Conservation (phyloP, 1,140 invertebrate genomes). For the Apis laboriosa region DNA sequence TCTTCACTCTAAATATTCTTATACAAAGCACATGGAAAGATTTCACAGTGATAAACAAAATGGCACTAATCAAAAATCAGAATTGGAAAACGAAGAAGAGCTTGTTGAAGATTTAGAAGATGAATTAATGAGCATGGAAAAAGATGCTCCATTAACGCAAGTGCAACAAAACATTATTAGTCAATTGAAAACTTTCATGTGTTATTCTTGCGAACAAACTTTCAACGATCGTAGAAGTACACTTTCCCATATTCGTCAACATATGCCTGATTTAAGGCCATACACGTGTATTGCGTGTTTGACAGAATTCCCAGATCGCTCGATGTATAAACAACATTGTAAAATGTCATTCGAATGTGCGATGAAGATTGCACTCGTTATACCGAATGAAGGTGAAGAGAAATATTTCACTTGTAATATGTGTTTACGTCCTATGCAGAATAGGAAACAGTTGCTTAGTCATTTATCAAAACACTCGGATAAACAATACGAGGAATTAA, state of each 20-base stretch:
- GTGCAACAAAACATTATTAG: slow-evolving; percentile 78
- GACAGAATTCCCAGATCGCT: slow-evolving; percentile 75
- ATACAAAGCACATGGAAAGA: slow-evolving; percentile 72
- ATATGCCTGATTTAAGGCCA: slow-evolving; percentile 75
- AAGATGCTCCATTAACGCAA: slow-evolving; percentile 71
- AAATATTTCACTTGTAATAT: slow-evolving; percentile 80
- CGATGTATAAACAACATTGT: slow-evolving; percentile 76
- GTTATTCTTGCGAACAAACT: slow-evolving; percentile 72
- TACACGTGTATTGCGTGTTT: slow-evolving; percentile 79
- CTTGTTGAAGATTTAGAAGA: slow-evolving; percentile 68
- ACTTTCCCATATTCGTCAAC: slow-evolving; percentile 76
- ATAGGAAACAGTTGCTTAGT: slow-evolving; percentile 72
- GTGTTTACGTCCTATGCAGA: slow-evolving; percentile 73
- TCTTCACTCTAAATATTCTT: slow-evolving; percentile 75
- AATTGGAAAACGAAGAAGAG: slow-evolving; percentile 61
- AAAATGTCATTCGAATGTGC: slow-evolving; percentile 78
- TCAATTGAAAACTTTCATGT: slow-evolving; percentile 78
- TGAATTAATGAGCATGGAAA: slow-evolving; percentile 69
- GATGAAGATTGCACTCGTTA: slow-evolving; percentile 78
- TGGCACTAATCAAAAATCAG: slow-evolving; percentile 16
- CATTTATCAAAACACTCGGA: slow-evolving; percentile 75
- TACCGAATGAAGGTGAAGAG: slow-evolving; percentile 74
- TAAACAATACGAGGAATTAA: slow-evolving; percentile 70
- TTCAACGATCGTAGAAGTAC: slow-evolving; percentile 75
- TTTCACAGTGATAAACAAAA: slow-evolving; percentile 66